Percentiles rank a stretch among this genome's conserved stretches.
Conservation (phyloP, 2,797 vertebrate species). For the Dermochelys coriacea region DNA sequence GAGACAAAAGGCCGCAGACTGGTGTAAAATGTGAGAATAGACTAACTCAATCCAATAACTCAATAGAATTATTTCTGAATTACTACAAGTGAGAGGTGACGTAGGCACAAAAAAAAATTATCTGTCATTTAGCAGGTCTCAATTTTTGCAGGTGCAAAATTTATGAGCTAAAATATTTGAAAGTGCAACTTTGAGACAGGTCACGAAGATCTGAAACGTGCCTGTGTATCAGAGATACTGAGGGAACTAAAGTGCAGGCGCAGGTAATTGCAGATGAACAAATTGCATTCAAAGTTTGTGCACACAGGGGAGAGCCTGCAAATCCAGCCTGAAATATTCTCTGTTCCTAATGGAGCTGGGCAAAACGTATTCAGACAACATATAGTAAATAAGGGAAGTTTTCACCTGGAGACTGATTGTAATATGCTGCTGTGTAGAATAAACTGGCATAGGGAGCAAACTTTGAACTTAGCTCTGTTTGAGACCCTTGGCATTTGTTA, state of each 20-base stretch:
- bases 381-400: background rate
- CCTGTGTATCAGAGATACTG: background rate
- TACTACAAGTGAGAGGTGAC: background rate
- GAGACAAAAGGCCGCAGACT: constrained; percentile 3
- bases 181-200: background rate
- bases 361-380: background rate
- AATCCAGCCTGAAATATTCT: background rate
- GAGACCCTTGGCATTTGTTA: background rate
- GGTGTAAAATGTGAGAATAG: too few relatives aligned
- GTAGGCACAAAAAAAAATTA: background rate
- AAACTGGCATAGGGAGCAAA: background rate
- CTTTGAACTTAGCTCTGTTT: background rate
- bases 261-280: background rate
- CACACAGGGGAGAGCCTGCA: background rate
- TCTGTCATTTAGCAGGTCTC: background rate
- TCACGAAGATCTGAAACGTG: background rate
- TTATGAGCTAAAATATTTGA: background rate
- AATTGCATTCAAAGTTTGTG: background rate
- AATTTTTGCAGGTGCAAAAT: background rate
- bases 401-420: background rate
- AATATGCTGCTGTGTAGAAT: background rate
- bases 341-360: background rate
- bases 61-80: background rate
- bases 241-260: background rate
- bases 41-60: background rate